phyloP scores from a whole-genome alignment of 2,113 vertebrate genomes.

The Alouatta palliata region DNA sequence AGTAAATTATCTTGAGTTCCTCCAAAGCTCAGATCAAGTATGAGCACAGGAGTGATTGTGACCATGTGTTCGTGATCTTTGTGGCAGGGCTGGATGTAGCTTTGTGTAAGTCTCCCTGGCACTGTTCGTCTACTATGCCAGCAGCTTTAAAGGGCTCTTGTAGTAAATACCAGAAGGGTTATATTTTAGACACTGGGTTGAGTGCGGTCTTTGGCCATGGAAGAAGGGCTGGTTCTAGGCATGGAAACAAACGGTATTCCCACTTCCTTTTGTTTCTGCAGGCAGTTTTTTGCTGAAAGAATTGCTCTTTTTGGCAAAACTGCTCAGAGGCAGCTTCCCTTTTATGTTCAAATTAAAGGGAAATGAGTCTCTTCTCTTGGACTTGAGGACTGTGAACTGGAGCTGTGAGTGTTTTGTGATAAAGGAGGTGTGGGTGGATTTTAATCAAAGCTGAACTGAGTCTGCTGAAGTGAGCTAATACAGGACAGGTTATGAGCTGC shows the following conservation, averaged over 20 bases:
- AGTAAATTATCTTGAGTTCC: neutral
- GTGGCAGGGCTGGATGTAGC: neutral
- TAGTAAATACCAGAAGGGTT: neutral
- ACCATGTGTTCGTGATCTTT: rapidly evolving
- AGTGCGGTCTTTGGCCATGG: neutral
- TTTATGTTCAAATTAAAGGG: neutral
- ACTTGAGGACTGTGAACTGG: neutral
- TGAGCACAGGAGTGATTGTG: neutral
- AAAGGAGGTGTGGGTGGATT: neutral
- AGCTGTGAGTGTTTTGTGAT: neutral
- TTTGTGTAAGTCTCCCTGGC: neutral
- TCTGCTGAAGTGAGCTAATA: neutral
- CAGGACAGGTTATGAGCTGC: neutral
- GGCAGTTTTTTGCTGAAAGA: neutral
- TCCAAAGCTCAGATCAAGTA: neutral
- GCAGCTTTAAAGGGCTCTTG: neutral
- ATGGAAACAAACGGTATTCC: neutral
- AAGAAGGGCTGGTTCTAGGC: neutral
- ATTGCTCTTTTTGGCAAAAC: neutral
- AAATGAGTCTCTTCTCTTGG: neutral
- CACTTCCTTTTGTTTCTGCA: neutral
- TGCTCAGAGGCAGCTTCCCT: neutral
- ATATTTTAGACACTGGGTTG: neutral
- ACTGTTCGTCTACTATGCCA: neutral
- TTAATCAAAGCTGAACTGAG: neutral